These are phyloP conservation scores for Diorhabda elongata DNA, from an alignment of 1,140 invertebrate species.

Conservation along the genomic window DNA sequence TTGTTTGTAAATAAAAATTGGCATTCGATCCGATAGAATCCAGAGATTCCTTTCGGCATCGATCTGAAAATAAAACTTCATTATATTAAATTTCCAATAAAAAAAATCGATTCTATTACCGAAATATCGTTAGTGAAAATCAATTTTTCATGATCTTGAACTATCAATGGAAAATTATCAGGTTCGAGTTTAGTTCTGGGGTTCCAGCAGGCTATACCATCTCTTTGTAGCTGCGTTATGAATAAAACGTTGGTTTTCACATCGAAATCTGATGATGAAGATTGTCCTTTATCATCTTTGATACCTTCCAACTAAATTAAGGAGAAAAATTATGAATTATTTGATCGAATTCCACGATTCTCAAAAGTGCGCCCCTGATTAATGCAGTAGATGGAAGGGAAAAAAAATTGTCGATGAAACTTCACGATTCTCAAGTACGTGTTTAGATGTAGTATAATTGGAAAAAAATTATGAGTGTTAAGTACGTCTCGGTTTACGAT, in stretches of 20 bases:
- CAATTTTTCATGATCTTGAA: slow-evolving; percentile 53
- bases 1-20: slow-evolving; percentile 57
- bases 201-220: slow-evolving; percentile 70
- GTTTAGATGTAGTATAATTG: too few relatives aligned
- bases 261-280: slow-evolving; percentile 59
- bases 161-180: slow-evolving; percentile 56
- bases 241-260: slow-evolving; percentile 57
- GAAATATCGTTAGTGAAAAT: slow-evolving; percentile 69
- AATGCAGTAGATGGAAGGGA: too few relatives aligned
- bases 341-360: too few relatives aligned
- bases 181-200: slow-evolving; percentile 53
- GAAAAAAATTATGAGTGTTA: too few relatives aligned
- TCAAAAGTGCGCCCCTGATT: too few relatives aligned
- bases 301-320: slow-evolving; percentile 54
- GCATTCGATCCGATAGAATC: slow-evolving; percentile 64
- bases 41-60: slow-evolving; percentile 58
- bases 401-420: too few relatives aligned
- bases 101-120: slow-evolving; percentile 40
- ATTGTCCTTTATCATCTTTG: slow-evolving; percentile 58
- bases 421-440: too few relatives aligned
- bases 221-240: slow-evolving; percentile 61
- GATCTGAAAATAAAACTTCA: slow-evolving; percentile 44
- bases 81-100: slow-evolving; percentile 11
- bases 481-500: too few relatives aligned
- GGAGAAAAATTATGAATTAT: not conserved